phyloP scores from a whole-genome alignment of 2,797 vertebrate species.

The Bovichtus variegatus region DNA sequence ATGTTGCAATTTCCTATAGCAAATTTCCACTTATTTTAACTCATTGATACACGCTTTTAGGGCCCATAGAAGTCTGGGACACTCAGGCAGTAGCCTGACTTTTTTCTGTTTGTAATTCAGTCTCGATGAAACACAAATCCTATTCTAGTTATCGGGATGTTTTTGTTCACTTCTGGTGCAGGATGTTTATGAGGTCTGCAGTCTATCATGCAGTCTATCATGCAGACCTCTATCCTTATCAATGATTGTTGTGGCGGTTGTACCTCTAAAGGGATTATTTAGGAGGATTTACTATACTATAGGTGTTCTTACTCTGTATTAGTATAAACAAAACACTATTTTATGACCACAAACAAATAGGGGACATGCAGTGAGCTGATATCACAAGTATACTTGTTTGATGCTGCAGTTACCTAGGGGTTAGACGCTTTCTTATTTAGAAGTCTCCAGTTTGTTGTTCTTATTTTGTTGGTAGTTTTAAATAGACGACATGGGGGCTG shows the following conservation, averaged over 20 bases:
- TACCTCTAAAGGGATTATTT: background rate
- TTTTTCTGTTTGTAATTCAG: constrained; percentile 5
- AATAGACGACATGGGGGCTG: constrained; percentile 18
- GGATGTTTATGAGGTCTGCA: background rate
- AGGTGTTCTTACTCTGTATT: background rate
- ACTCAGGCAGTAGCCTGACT: background rate
- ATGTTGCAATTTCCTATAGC: background rate
- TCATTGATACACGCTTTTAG: background rate
- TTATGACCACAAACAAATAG: background rate
- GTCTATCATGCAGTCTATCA: too few species aligned
- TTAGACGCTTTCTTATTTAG: background rate
- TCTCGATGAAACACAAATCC: background rate
- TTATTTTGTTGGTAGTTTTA: constrained; percentile 7
- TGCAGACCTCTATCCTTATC: too few species aligned
- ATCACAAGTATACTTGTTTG: background rate
- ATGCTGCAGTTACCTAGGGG: background rate
- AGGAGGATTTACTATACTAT: background rate
- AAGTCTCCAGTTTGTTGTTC: background rate
- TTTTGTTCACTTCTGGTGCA: background rate
- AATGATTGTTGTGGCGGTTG: background rate
- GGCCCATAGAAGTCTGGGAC: background rate
- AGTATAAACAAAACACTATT: background rate
- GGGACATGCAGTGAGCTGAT: background rate
- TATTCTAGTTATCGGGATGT: background rate
- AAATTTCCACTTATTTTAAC: constrained; percentile 7